Evolutionary conservation across 2,797 vertebrate species (phyloP).

Genomic region (Poecilia gillii): DNA sequence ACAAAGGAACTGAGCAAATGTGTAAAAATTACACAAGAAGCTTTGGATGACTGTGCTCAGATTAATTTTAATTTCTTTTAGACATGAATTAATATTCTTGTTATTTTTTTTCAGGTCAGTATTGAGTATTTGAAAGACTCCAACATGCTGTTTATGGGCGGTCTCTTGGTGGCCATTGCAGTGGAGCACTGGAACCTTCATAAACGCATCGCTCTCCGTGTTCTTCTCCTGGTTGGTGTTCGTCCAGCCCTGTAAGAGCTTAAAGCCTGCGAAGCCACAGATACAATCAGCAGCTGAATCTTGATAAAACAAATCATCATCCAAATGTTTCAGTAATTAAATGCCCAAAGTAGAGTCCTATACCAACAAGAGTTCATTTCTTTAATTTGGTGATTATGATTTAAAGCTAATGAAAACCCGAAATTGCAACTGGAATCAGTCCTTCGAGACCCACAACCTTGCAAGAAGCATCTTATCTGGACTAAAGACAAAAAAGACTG

Average conservation of each 20-base stretch:
- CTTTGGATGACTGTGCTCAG: not conserved
- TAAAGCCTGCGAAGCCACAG: not conserved
- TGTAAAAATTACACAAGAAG: not conserved
- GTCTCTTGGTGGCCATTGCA: constrained; percentile 90
- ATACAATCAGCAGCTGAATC: not conserved
- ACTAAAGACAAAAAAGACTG: not conserved
- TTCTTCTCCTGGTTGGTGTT: constrained; percentile 89
- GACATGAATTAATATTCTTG: not conserved
- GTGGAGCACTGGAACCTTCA: constrained; percentile 94
- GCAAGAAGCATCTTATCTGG: not conserved
- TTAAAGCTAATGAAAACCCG: not conserved
- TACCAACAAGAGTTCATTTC: not conserved
- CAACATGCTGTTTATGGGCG: constrained; percentile 93
- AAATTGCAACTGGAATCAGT: not conserved
- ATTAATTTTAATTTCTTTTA: not conserved
- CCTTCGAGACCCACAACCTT: not conserved
- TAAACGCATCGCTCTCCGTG: constrained; percentile 89
- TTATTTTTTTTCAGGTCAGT: constrained; percentile 83
- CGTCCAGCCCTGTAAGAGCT: constrained; percentile 90
- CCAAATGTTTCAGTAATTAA: not conserved
- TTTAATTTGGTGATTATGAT: not conserved
- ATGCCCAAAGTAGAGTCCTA: not conserved
- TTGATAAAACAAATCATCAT: not conserved
- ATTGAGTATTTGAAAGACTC: constrained; percentile 90
- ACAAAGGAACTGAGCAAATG: not conserved